Base-by-base conservation (phyloP, 2,113 vertebrate genomes). In the Alethe castanea region DNA sequence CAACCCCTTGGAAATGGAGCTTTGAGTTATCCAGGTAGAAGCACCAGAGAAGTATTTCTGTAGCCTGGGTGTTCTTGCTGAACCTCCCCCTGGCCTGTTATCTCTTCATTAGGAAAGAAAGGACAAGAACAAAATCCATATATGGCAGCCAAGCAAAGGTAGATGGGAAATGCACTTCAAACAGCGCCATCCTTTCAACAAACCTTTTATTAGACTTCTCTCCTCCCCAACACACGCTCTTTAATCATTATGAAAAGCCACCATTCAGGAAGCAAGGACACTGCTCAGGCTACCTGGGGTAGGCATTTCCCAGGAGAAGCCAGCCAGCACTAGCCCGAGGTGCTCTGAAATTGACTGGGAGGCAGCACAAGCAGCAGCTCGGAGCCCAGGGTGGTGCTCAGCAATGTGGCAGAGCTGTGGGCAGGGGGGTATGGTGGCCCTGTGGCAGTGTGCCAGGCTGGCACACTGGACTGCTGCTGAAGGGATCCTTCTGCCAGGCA, bases 81-180 rank as follows among this genome's bases (percentile, higher is more conserved):
- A 96, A 91, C 18, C 36, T 95, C 47, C 36, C 45, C 66, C 35
- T 19, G 22, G 67, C 61, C 69, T 90, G 24, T 76, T 82, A 81
- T 25, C 56, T 33, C n/a, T n/a, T 92, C 65, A 28, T 83, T 90
- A 92, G 86, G 65, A 89, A 60, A 91, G 60, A 92, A 82, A 48
- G 45, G 54, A 70, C 36, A 45, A 83, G 92, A 88, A 73, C 65
- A 92, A 91, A 94, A 84, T 36, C 82, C 3, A 4, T 42, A 36
- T 25, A n/a, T 18, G 36, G 53, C 47, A 82, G 53, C 69, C 76
- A 77, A 92, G 67, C 9, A 18, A 94, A 94, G 54, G 61, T 26
- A 73, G 81, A 85, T 77, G 62, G 81, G 78, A 96, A 96, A 76
- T 52, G 65, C 76, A 77, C 94, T 96, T 97, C 84, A 90, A 88